Evolutionary conservation across 2,113 vertebrate genomes (phyloP).

Genomic region (Laticauda laticaudata): DNA sequence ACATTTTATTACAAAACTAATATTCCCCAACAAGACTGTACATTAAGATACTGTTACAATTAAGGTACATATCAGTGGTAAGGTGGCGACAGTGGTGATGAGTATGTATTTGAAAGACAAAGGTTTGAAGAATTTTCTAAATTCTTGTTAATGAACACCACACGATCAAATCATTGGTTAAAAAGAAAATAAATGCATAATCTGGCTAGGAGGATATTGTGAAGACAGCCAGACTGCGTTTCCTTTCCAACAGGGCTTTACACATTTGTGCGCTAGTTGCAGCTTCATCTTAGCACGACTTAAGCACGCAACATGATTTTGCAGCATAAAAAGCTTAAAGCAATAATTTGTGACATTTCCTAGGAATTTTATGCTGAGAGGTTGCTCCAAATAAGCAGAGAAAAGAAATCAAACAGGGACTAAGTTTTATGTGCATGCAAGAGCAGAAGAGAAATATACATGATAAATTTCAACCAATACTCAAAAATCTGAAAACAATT

Average conservation of each 20-base stretch:
- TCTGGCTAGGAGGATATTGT: neutral
- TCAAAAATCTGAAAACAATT: conserved; percentile 46
- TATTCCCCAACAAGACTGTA: conserved; percentile 5
- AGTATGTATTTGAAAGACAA: neutral
- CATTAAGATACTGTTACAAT: conserved; percentile 1
- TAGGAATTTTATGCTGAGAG: neutral
- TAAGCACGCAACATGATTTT: neutral
- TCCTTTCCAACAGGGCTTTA: neutral
- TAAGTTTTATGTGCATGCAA: neutral
- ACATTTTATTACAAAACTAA: conserved; percentile 35
- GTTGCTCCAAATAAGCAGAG: neutral
- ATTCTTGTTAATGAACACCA: neutral
- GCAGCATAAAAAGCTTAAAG: neutral
- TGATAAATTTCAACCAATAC: conserved; percentile 53
- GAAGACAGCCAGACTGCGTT: neutral
- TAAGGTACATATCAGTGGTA: neutral
- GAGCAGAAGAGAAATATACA: conserved; percentile 61
- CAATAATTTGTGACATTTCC: neutral
- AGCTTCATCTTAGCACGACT: neutral
- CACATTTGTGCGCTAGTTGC: neutral
- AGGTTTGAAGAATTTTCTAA: neutral
- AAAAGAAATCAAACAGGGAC: neutral
- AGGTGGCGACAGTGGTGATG: too few species aligned
- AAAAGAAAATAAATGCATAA: neutral
- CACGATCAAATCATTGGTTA: neutral